Base-by-base conservation (phyloP, 92 coral and sea anemone species). In the Umimayanthus kanabou region DNA sequence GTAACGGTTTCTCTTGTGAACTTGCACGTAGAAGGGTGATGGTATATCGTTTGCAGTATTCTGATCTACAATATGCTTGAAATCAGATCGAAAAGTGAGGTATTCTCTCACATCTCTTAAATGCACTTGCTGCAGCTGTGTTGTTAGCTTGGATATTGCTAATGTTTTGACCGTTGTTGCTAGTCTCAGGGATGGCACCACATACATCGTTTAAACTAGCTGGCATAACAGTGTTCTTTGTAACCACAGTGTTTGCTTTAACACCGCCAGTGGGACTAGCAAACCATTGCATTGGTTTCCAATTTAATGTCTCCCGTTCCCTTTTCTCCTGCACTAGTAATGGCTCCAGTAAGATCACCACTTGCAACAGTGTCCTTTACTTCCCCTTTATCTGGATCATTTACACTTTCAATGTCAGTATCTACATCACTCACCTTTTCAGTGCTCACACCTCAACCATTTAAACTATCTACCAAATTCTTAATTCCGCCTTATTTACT, bases 61-160 rank as follows among this genome's bases (percentile, higher is more conserved):
- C 73, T n/a, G 85, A 30, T 88, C 93, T 16, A 93, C 77, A 4
- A 87, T 85, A 77, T 93, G 92, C 61, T 88, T 93, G 81, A 93
- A 93, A 74, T 93, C 92, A 25, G 95, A 72, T 14, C 88, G 79
- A 79, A 93, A 93, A 6, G 89, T 91, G 7, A 86, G 79, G 50
- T 80, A 86, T 80, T 90, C 80, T 73, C 94, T 85, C 6, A 91
- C 94, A 70, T 91, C 96, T 26, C 94, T 57, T 57, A 50, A 50
- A 11, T 74, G 11, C 5, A 39, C 78, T 30, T 16, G 77, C 43
- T 28, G 3, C 15, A 50, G 58, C 58, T 16, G 22, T 57, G 64
- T 57, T 57, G 22, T 57, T 57, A 57, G 64, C 64, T 57, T 57
- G 64, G 15, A 13, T 57, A 16, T 57, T 57, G 22, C 64, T 57